These are phyloP conservation scores for Boloria euphrosyne DNA, from an alignment of 2,888 invertebrate species.

Conservation along the genomic window DNA sequence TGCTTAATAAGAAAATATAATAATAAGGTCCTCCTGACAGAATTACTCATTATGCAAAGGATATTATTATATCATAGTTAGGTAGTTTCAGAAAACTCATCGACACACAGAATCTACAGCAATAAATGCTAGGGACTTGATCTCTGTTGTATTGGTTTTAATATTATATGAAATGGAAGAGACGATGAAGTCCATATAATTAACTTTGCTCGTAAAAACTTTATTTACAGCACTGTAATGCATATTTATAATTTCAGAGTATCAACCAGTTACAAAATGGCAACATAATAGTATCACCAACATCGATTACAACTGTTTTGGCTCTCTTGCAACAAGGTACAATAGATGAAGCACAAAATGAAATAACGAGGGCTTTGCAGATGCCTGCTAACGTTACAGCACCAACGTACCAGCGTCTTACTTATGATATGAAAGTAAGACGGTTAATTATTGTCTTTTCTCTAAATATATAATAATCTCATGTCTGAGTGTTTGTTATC, in stretches of 20 bases:
- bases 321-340: conserved; percentile 76
- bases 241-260: conserved; percentile 44
- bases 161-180: no score
- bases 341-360: conserved; percentile 54
- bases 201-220: neutral
- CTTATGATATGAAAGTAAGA: conserved; percentile 55
- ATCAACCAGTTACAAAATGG: conserved; percentile 45
- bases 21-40: neutral
- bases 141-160: no score
- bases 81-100: no score
- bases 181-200: no score
- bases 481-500: no score
- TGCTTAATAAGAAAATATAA: neutral
- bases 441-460: neutral
- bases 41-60: no score
- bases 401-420: conserved; percentile 50
- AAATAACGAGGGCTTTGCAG: conserved; percentile 60
- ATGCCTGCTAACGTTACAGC: conserved; percentile 53
- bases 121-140: no score
- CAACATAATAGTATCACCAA: conserved; percentile 74
- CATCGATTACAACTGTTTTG: conserved; percentile 68
- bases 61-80: no score
- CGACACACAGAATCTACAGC: no score
- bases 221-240: neutral
- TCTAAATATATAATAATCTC: no score